Evolutionary conservation across 2,888 invertebrate species (phyloP), one percentile per base, ranked within the genome.

Genomic region (Tiliacea aurago): DNA sequence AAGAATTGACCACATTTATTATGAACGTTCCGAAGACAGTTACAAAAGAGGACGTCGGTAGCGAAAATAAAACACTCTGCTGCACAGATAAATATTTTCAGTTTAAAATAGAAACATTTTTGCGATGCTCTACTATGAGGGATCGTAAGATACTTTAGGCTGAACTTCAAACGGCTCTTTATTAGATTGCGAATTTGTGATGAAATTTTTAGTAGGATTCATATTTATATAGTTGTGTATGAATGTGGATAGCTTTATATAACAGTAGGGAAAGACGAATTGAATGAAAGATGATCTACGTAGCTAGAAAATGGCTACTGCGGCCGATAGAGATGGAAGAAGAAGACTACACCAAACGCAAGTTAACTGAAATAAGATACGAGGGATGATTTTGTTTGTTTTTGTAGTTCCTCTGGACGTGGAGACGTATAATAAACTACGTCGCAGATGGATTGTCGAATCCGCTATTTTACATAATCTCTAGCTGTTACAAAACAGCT

Each of bases 1-100:
- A 56, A 56, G 43, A 55, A 56, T 45, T 76, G 43, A 62, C 55
- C 43, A 28, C 49, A 71, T 79, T 76, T 72, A 63, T 56, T 72
- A 79, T 72, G 37, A 28, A 62, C 49, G 55, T 56, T 37, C 43
- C 43, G 28, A 63, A 76, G 56, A 41, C 49, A 45, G 37, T 43
- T 79, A 72, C 49, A 73, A 72, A 80, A 13, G 45, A 13, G 33
- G 1, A n/a, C 9, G 43, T 23, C 55, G 28, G 47, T 20, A 13
- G 61, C 20, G 55, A 62, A 28, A 79, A 62, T 72, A 61, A 61
- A 23, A 51, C 43, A 56, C n/a, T 61, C 11, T 49, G 33, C 49
- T 78, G 59, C 18, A 47, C 45, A 66, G 45, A 61, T 41, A 49
- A 43, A 65, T 74, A 58, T 65, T 51, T 28, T 58, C 37, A 33